A percentile compares a stretch with the other conserved stretches of the same genome.
These are phyloP conservation scores for Brachyopa scutellaris DNA, from an alignment of 2,888 invertebrate species.

Conservation along the genomic window DNA sequence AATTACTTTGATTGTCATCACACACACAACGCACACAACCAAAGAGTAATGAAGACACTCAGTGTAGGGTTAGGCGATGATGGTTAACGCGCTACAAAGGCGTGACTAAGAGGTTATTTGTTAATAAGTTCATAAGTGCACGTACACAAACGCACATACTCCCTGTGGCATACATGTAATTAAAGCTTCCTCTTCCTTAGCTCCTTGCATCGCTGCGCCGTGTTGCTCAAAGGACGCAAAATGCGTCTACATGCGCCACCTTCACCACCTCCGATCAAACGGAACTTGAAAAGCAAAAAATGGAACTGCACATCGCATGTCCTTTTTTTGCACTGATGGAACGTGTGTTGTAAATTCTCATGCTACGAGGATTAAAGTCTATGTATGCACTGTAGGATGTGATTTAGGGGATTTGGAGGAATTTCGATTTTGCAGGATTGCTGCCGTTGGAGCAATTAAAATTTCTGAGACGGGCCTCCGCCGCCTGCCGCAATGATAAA, in stretches of 20 bases:
- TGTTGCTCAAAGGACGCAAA: constrained; percentile 58
- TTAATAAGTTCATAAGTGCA: constrained; percentile 68
- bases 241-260: constrained; percentile 57
- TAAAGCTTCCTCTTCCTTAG: constrained; percentile 34
- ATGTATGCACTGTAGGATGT: constrained; percentile 54
- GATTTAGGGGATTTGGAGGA: constrained; percentile 70
- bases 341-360: constrained; percentile 44
- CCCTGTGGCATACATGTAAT: constrained; percentile 59
- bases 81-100: constrained; percentile 45
- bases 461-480: constrained; percentile 62
- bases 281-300: neutral
- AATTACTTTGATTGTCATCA: constrained; percentile 65
- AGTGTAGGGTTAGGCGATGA: neutral
- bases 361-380: constrained; percentile 47
- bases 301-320: constrained; percentile 32
- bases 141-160: constrained; percentile 20
- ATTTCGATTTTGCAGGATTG: constrained; percentile 71
- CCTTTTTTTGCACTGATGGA: constrained; percentile 30
- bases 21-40: constrained; percentile 7
- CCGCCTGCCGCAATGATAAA: constrained; percentile 62
- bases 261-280: neutral
- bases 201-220: neutral
- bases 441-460: constrained; percentile 70
- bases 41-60: constrained; percentile 21
- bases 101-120: constrained; percentile 72